Evolutionary conservation across 1,140 invertebrate genomes (phyloP), one percentile per base, ranked within the genome.

Genomic region (Mercenaria mercenaria): DNA sequence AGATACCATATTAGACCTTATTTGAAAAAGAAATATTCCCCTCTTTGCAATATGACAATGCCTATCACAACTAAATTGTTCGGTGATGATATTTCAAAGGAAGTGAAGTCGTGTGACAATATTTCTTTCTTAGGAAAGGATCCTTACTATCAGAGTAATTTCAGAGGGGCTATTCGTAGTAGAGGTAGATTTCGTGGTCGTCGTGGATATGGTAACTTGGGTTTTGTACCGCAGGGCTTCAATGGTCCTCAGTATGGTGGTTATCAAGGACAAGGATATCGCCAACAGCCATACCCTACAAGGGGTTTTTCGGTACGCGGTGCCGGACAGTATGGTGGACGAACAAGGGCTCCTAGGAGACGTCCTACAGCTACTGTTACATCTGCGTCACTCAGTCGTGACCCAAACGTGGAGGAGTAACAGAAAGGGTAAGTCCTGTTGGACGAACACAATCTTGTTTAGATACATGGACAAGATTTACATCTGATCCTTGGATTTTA

Each of bases 401-500:
- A 13, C 74, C 74, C 74, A 77, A 77, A 77, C 39, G 74, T 8
- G 20, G 4, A 47, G 26, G 15, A 43, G 2, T 69, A 69, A 26
- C 13, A 6, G 67, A 69, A 10, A 69, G 29, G 67, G 74, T 43
- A 50, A 23, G 74, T 77, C 2, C 3, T 32, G 26, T 41, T 43
- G 74, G 39, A 2, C 41, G n/a, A 26, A 32, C 39, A 43, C 8
- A 20, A 77, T 26, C 43, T 15, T 77, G 26, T 56, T 56, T 56
- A 56, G 52, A 56, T n/a, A 59, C 8, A 13, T 86, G 69, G 74
- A 11, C 50, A 77, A 64, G 64, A 34, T 79, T 41, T 32, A 87
- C 72, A 18, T 41, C n/a, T 13, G 74, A 87, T 79, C 52, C 72
- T 43, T 79, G 85, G 85, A 79, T 87, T 64, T 32, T 87, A n/a